Conservation (phyloP, 2,797 vertebrate genomes). For the Gallirallus australis region DNA sequence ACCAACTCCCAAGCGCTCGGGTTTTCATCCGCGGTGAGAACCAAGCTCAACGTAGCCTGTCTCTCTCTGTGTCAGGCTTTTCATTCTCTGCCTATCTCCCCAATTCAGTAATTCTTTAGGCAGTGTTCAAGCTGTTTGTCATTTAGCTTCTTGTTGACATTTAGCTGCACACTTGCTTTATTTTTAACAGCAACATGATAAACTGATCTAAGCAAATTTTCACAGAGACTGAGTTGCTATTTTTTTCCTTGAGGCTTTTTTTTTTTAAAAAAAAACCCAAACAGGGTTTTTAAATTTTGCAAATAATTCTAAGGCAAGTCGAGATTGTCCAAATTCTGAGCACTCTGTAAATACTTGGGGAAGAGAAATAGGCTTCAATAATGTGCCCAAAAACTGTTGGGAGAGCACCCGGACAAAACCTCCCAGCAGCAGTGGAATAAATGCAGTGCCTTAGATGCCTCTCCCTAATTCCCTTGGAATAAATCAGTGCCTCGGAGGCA, state of each 20-base stretch:
- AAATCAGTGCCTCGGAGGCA: conserved; percentile 28
- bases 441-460: background rate
- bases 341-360: background rate
- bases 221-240: background rate
- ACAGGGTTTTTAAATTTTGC: background rate
- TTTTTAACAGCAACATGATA: background rate
- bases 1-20: background rate
- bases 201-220: background rate
- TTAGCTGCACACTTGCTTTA: background rate
- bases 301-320: background rate
- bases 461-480: background rate
- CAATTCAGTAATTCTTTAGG: background rate
- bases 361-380: background rate
- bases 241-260: background rate
- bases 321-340: background rate
- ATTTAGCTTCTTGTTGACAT: background rate
- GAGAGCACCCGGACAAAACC: background rate
- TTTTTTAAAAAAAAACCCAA: too few species aligned
- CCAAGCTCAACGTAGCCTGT: background rate
- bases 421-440: background rate
- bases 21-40: background rate
- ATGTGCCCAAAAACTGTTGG: background rate
- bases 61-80: background rate
- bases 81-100: background rate
- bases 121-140: background rate